A percentile compares a stretch with the other conserved stretches of the same genome.
phyloP scores from a whole-genome alignment of 2,888 invertebrate genomes.

The Drosophila fungiperda region DNA sequence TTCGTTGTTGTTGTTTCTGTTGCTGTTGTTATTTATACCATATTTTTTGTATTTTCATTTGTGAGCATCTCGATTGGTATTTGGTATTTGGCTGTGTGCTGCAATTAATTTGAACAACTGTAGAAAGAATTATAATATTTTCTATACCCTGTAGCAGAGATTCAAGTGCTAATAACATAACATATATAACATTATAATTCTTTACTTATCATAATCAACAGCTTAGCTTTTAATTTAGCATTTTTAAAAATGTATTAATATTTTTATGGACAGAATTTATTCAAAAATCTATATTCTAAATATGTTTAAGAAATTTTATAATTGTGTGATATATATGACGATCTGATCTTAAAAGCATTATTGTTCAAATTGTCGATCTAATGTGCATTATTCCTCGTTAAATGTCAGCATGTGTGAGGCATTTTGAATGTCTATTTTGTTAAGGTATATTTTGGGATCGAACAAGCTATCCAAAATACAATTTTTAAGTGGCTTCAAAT shows the following conservation, averaged over 20 bases:
- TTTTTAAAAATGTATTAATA: not conserved
- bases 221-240: not conserved
- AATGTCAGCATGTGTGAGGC: conserved; percentile 3
- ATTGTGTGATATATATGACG: not conserved
- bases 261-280: not conserved
- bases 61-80: conserved; percentile 24
- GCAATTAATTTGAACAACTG: conserved; percentile 56
- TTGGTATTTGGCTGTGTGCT: conserved; percentile 16
- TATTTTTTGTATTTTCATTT: conserved; percentile 17
- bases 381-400: not conserved
- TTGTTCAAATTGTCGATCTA: not conserved
- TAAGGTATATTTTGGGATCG: conserved; percentile 17
- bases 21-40: conserved; percentile 22
- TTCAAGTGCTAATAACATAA: not conserved
- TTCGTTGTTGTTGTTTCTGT: conserved; percentile 3
- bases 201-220: not conserved
- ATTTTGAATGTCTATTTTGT: conserved; percentile 37
- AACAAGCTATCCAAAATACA: conserved; percentile 45
- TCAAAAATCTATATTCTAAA: not conserved
- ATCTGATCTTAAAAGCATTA: not conserved
- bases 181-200: not conserved
- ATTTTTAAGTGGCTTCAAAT: conserved; percentile 55
- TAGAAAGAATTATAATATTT: conserved; percentile 19
- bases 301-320: not conserved
- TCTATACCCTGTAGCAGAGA: not conserved